Evolutionary conservation across 2,797 vertebrate genomes (phyloP).

Genomic region (Pelodytes ibericus): DNA sequence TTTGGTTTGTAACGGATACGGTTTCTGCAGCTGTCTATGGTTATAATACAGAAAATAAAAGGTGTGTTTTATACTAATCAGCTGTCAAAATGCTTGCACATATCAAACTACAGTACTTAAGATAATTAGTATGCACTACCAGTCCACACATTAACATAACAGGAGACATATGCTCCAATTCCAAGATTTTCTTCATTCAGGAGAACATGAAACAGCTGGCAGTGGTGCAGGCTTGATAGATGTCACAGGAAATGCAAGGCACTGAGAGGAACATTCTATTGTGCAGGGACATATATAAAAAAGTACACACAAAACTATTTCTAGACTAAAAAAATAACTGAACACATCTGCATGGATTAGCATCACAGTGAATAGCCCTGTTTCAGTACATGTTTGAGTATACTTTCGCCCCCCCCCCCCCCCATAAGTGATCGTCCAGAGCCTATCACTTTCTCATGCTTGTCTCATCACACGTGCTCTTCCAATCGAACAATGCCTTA

Average conservation of each 20-base stretch:
- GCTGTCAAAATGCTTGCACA: neutral
- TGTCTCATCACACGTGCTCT: too few relatives aligned
- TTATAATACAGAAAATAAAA: neutral
- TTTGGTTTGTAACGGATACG: too few relatives aligned
- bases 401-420: neutral
- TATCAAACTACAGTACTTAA: neutral
- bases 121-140: neutral
- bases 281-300: constrained; percentile 5
- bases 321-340: too few relatives aligned
- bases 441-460: too few relatives aligned
- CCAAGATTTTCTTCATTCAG: constrained; percentile 4
- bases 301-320: neutral
- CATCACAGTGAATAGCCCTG: too few relatives aligned
- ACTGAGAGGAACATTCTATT: constrained; percentile 21
- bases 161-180: neutral
- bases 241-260: constrained; percentile 25
- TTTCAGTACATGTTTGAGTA: neutral
- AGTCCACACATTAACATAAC: constrained; percentile 9
- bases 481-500: too few relatives aligned
- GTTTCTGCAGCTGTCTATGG: too few relatives aligned
- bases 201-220: neutral
- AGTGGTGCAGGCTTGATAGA: neutral
- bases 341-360: too few relatives aligned
- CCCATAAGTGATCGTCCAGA: too few relatives aligned
- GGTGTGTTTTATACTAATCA: neutral